Conservation (phyloP, 2,113 vertebrate species). For the Progne subis region DNA sequence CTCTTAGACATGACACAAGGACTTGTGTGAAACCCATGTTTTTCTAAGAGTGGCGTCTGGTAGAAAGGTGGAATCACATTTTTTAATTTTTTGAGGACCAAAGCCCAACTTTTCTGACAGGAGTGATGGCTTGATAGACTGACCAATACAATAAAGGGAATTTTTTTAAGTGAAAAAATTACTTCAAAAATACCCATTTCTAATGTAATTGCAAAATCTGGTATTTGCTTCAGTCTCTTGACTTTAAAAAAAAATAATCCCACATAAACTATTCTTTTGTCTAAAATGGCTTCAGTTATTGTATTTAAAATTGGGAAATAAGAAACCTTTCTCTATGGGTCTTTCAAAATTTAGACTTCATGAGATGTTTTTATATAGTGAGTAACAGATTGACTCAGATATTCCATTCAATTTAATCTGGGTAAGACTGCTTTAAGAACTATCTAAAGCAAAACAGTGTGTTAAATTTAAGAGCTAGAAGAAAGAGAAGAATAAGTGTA, state of each 20-base stretch:
- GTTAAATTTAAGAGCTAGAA: not conserved
- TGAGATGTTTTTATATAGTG: not conserved
- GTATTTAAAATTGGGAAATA: not conserved
- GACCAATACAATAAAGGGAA: not conserved
- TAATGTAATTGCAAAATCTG: not conserved
- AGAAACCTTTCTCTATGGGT: not conserved
- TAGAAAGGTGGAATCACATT: not conserved
- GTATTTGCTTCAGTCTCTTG: not conserved
- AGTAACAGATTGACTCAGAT: not conserved
- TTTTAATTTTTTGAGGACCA: not conserved
- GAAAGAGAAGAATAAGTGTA: not conserved
- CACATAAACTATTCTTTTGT: not conserved
- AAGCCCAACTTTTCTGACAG: not conserved
- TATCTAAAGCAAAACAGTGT: not conserved
- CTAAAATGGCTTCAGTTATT: not conserved
- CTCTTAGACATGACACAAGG: not conserved
- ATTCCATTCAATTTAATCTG: not conserved
- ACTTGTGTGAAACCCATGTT: not conserved
- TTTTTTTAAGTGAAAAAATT: not conserved
- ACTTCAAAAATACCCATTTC: not conserved
- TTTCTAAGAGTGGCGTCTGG: not conserved
- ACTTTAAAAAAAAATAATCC: not conserved
- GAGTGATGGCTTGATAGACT: not conserved
- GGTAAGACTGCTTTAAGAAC: not conserved
- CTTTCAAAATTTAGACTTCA: not conserved